These are phyloP conservation scores for Dicranocentrus wangi DNA, from an alignment of 2,888 invertebrate genomes.

Conservation along the genomic window DNA sequence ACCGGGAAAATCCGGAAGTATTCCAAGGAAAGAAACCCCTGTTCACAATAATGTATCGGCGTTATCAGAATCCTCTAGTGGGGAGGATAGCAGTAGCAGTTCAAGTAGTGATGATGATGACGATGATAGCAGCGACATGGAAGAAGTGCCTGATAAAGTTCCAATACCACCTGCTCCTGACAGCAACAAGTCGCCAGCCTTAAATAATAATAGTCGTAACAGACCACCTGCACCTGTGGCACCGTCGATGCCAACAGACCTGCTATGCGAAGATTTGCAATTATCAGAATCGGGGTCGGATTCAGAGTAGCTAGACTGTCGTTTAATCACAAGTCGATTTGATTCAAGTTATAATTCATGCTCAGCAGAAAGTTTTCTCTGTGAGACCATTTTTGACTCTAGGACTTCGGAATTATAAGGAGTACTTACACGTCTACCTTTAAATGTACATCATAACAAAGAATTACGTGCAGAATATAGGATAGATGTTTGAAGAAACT, in stretches of 20 bases:
- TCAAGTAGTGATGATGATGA: slow-evolving; percentile 77
- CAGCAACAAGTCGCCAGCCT: slow-evolving; percentile 2
- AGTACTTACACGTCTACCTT: no score
- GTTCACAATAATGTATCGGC: slow-evolving; percentile 73
- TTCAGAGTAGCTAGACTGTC: slow-evolving; percentile 56
- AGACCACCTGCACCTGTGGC: slow-evolving; percentile 62
- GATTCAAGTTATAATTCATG: no score
- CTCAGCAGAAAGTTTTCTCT: no score
- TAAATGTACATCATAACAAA: no score
- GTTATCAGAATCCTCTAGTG: slow-evolving; percentile 76
- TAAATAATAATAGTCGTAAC: slow-evolving; percentile 12
- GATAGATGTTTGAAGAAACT: no score
- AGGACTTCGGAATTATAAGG: no score
- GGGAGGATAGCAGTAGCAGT: slow-evolving; percentile 73
- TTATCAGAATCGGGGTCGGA: slow-evolving; percentile 87
- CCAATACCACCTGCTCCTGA: slow-evolving; percentile 49
- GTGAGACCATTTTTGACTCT: no score
- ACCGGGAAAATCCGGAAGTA: background rate
- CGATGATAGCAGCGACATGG: slow-evolving; percentile 73
- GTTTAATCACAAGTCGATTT: no score
- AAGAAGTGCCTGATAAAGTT: slow-evolving; percentile 63
- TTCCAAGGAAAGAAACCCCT: background rate
- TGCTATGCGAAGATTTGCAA: slow-evolving; percentile 88
- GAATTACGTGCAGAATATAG: no score
- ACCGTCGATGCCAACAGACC: slow-evolving; percentile 79